These are phyloP conservation scores for Microdon myrmicae DNA, from an alignment of 2,888 invertebrate genomes.

Conservation along the genomic window DNA sequence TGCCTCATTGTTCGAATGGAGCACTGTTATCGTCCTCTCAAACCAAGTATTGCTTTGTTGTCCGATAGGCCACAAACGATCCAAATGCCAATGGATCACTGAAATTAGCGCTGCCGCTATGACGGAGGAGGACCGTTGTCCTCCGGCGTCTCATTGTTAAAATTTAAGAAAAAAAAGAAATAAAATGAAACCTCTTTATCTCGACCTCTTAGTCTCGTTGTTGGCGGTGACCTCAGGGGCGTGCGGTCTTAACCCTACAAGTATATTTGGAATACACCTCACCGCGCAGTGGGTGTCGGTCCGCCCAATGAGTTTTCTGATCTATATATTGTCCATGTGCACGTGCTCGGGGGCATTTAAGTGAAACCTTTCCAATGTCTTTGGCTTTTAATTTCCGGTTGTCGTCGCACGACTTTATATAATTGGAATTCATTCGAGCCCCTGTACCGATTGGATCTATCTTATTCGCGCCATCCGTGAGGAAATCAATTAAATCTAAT, in stretches of 20 bases:
- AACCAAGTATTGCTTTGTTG: constrained; percentile 54
- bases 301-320: too few species aligned
- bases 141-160: constrained; percentile 62
- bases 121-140: constrained; percentile 54
- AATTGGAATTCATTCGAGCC: constrained; percentile 43
- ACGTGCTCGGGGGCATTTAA: too few species aligned
- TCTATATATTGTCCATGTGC: constrained; percentile 25
- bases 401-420: constrained; percentile 17
- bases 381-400: constrained; percentile 47
- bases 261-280: too few species aligned
- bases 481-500: constrained; percentile 66
- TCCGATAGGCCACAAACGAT: constrained; percentile 38
- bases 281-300: constrained; percentile 5
- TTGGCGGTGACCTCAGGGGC: too few species aligned
- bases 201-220: constrained; percentile 59
- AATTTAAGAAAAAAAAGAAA: constrained; percentile 56
- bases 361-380: too few species aligned
- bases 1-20: constrained; percentile 51
- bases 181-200: constrained; percentile 61
- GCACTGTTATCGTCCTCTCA: constrained; percentile 47
- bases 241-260: too few species aligned
- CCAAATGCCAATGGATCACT: constrained; percentile 50
- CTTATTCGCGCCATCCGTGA: constrained; percentile 59
- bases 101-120: constrained; percentile 35
- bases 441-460: constrained; percentile 54